These are phyloP conservation scores for Ophonus ardosiacus DNA, from an alignment of 2,888 invertebrate species.

Conservation along the genomic window DNA sequence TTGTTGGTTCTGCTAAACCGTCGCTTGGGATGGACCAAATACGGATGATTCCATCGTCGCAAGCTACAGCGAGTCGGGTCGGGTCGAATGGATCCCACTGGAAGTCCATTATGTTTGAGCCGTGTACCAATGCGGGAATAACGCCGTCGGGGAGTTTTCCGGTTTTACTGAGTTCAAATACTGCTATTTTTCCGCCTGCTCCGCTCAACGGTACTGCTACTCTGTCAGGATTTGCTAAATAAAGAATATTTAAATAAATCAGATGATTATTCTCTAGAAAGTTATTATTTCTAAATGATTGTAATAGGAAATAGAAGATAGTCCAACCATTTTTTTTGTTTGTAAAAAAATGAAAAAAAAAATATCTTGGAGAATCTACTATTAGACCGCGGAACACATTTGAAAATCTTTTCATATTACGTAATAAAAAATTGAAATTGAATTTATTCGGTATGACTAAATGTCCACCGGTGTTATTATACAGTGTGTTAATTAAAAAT, in stretches of 20 bases:
- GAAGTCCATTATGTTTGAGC: constrained; percentile 93
- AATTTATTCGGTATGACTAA: too few species aligned
- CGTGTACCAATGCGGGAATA: constrained; percentile 92
- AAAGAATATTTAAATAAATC: background rate
- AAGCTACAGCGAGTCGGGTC: constrained; percentile 88
- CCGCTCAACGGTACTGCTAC: constrained; percentile 95
- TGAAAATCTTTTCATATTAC: too few species aligned
- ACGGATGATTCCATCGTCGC: constrained; percentile 91
- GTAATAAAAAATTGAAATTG: too few species aligned
- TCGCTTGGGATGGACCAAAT: constrained; percentile 88
- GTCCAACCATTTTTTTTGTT: too few species aligned
- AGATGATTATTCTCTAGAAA: too few species aligned
- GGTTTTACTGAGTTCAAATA: constrained; percentile 88
- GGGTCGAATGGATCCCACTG: constrained; percentile 95
- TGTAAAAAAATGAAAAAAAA: too few species aligned
- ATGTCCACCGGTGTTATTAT: too few species aligned
- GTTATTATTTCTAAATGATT: too few species aligned
- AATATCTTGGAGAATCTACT: too few species aligned
- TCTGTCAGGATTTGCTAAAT: constrained; percentile 88
- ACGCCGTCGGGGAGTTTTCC: constrained; percentile 89
- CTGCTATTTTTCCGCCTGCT: constrained; percentile 92
- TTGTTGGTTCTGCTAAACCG: constrained; percentile 86
- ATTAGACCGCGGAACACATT: too few species aligned
- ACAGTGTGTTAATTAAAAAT: too few species aligned
- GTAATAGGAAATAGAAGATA: too few species aligned